Base-by-base conservation (phyloP, 2,797 vertebrate genomes). In the Pempheris klunzingeri region DNA sequence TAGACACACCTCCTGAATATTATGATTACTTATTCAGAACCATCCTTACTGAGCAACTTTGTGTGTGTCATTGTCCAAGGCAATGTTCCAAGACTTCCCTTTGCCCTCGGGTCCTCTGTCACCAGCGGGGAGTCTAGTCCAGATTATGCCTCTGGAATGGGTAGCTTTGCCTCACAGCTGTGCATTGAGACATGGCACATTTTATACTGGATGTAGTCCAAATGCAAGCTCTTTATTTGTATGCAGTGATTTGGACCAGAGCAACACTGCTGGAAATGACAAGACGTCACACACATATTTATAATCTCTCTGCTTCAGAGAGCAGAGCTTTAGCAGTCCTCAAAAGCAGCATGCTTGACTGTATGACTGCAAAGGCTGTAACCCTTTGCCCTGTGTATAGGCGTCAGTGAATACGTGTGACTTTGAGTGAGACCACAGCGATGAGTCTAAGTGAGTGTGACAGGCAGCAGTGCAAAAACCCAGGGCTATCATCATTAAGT, bases 361-460 rank as follows among this genome's bases (percentile, higher is more conserved):
- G 9, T 38, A 13, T 46, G 70, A 28, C 14, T 38, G 44, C 68
- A 57, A 49, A 68, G 49, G 36, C 32, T 66, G 18, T 74, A 70
- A 61, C 65, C 72, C 5, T 66, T 62, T 71, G 28, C 36, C 43
- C 30, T 57, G 32, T 77, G 57, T 43, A 36, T 30, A 78, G 63
- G 74, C 86, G 86, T 75, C 54, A 12, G n/a, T 28, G 70, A 81
- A 71, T 61, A 75, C 34, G 52, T 88, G 76, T 75, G 71, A 71
- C 32, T 75, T 41, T 75, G 74, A 73, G 65, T 38, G 32, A 58
- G 65, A 81, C 64, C 80, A 14, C 52, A n/a, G 52, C 66, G 86
- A 91, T 90, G 88, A 90, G 74, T 85, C 71, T 84, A 88, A 91
- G 84, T 81, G 78, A 87, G 81, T 87, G 90, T 80, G 89, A 90